Evolutionary conservation across 2,888 invertebrate species (phyloP), one percentile per base, ranked within the genome.

Genomic region (Eupelmus urozonus): DNA sequence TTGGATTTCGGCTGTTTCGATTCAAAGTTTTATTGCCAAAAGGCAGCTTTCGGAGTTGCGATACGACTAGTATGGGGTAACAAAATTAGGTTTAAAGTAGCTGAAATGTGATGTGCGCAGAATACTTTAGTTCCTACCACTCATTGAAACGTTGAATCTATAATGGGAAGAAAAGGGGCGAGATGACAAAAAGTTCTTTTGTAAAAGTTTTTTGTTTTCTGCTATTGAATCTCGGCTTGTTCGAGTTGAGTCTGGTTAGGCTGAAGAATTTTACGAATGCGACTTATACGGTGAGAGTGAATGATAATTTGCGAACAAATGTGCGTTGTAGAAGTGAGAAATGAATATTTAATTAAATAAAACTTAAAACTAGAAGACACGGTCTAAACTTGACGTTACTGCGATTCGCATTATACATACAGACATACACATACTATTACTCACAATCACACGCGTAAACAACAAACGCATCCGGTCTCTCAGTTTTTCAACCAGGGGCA

Each of bases 281-380:
- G 25, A 60, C 23, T 20, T 20, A 9, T 34, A 29, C 13, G 29
- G 40, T 49, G 60, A 83, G 85, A 84, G 81, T 86, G 87, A 85
- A 84, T 85, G 87, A 84, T 84, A 5, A 85, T 84, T 84, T 80
- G 27, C 59, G 84, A 82, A 83, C 85, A 85, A 81, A 84, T 84
- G 86, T 87, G 85, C 87, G 87, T 85, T 88, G 88, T 88, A 89
- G 85, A 88, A 86, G 84, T 86, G 88, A 87, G 85, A 85, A n/a
- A n/a, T 85, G 84, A 87, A 85, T 88, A 88, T 88, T 88, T 87
- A 87, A 88, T 87, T 87, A 86, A 88, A 89, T 88, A 87, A 88
- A 88, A 88, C 82, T 82, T 84, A 84, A 87, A 87, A 86, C 85
- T 85, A 85, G 84, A 83, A 71, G 78, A 81, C 51, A 77, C 77